A percentile compares a stretch with the other conserved stretches of the same genome.
phyloP scores from a whole-genome alignment of 2,797 vertebrate species.

The Psittacula echo region DNA sequence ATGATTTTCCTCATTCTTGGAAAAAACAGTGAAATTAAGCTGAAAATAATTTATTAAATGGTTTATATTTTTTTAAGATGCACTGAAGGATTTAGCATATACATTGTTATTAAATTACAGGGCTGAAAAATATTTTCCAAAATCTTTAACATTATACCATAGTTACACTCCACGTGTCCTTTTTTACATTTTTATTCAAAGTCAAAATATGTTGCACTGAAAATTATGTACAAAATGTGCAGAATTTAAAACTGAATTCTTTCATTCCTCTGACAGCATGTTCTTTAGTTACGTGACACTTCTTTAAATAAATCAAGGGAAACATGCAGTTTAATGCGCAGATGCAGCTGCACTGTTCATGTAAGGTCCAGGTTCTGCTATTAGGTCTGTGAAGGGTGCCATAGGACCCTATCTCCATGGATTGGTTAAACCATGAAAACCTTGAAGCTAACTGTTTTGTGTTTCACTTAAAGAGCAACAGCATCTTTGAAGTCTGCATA shows the following conservation, averaged over 20 bases:
- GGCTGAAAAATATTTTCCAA: not conserved
- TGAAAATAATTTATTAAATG: conserved; percentile 30
- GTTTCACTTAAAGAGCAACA: not conserved
- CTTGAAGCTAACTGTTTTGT: not conserved
- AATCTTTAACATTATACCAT: not conserved
- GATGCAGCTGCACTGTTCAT: not conserved
- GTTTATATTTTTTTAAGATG: not conserved
- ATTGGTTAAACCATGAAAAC: not conserved
- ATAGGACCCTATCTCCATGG: not conserved
- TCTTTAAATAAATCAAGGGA: not conserved
- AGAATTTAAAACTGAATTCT: not conserved
- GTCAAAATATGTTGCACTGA: not conserved
- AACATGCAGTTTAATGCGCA: not conserved
- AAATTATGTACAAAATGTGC: not conserved
- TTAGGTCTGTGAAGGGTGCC: not conserved
- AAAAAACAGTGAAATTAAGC: not conserved
- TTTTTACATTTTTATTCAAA: not conserved
- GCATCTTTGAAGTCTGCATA: not conserved
- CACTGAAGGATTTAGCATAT: not conserved
- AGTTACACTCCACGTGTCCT: not conserved
- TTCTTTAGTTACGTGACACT: not conserved
- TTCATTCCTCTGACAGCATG: not conserved
- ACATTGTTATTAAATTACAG: not conserved
- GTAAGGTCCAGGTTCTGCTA: not conserved
- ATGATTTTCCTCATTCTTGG: conserved; percentile 11